Evolutionary conservation across 1,140 invertebrate species (phyloP), one percentile per base, ranked within the genome.

Genomic region (Phenacoccus solenopsis): DNA sequence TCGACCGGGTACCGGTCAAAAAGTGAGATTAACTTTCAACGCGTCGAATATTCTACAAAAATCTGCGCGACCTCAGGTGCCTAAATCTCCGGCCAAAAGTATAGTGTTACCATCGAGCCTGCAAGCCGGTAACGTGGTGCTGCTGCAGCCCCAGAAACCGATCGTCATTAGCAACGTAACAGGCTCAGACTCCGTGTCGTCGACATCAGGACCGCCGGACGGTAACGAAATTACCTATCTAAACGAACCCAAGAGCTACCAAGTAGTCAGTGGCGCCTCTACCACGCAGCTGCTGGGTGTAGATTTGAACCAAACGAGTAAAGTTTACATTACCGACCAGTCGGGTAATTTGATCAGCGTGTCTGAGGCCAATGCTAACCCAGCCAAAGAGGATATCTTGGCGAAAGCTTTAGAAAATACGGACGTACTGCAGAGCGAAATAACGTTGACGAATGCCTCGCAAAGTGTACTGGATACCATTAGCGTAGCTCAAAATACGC

Each of bases 391-490:
- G 72, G 88, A 91, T 75, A 88, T 91, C 70, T 76, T 91, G 13
- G 88, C 88, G 9, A 87, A 86, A 22, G 89, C 88, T 5, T 76
- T 90, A 10, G 88, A 87, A 0, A 86, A 88, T 72, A 88, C 86
- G n/a, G 86, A 89, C 75, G 84, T 85, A 21, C 87, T 89, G 73
- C 87, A 87, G 73, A 82, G 83, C 57, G 86, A 88, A 38, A 78
- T 80, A 25, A 75, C 74, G 35, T 49, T 81, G 2, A 72, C 77
- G 7, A 80, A 81, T 21, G 49, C 56, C 13, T 25, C 70, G 16
- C 21, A 64, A 24, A 64, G 59, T 64, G 59, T 64, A 4, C 59
- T 64, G 2, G 59, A 64, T 64, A 59, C 30, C 16, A 57, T 30
- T 27, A 69, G 68, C 35, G 35, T 69, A 13, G 35, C 70, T 24